A percentile compares a stretch with the other conserved stretches of the same genome.
These are phyloP conservation scores for Halcyon smyrnensis DNA, from an alignment of 2,797 vertebrate species.

Conservation along the genomic window DNA sequence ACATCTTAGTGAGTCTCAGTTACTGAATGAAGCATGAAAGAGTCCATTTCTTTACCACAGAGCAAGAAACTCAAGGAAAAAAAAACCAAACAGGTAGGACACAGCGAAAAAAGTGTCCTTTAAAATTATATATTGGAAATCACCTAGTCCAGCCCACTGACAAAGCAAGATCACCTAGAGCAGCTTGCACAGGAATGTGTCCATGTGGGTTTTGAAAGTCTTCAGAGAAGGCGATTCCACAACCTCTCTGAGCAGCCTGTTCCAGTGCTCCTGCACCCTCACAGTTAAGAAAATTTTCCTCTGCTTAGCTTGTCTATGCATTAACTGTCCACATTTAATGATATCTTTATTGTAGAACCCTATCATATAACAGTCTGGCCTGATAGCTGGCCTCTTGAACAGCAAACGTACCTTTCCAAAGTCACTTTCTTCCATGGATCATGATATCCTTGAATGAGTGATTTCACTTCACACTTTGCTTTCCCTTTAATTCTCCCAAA, in stretches of 20 bases:
- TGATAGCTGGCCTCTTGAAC: background rate
- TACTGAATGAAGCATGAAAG: background rate
- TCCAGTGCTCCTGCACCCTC: no score
- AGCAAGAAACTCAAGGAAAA: background rate
- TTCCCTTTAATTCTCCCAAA: background rate
- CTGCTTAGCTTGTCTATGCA: background rate
- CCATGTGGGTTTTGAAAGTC: no score
- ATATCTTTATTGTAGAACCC: background rate
- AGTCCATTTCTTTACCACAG: background rate
- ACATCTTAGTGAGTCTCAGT: background rate
- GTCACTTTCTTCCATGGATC: background rate
- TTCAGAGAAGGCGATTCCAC: no score
- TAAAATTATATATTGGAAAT: background rate
- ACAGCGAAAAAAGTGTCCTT: background rate
- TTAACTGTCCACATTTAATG: background rate
- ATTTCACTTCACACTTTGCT: background rate
- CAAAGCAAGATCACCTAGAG: no score
- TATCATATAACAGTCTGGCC: background rate
- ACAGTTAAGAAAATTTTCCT: no score
- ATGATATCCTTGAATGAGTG: background rate
- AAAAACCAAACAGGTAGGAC: background rate
- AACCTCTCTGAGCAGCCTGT: no score
- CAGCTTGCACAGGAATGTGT: no score
- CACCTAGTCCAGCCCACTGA: no score
- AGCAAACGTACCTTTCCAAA: background rate